Evolutionary conservation across 1,140 invertebrate genomes (phyloP).

Genomic region (Zaprionus capensis): DNA sequence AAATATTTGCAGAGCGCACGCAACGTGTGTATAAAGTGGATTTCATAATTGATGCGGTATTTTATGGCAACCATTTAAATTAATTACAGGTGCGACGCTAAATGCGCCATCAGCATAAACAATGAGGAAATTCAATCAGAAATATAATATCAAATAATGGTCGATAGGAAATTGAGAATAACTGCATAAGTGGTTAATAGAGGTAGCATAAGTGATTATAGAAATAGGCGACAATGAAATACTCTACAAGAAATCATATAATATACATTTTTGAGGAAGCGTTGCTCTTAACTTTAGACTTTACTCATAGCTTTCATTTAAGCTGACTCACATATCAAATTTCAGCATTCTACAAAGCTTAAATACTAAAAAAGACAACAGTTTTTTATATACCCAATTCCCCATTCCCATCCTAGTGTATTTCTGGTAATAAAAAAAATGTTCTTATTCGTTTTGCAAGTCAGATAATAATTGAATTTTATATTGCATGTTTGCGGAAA

Average conservation of each 20-base stretch:
- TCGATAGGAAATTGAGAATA: constrained; percentile 16
- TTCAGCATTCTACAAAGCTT: neutral
- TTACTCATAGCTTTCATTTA: neutral
- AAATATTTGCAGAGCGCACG: constrained; percentile 29
- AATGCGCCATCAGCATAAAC: constrained; percentile 67
- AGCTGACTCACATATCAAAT: neutral
- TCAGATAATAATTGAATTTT: constrained; percentile 72
- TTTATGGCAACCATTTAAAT: constrained; percentile 68
- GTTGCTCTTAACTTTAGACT: neutral
- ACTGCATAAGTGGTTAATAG: neutral
- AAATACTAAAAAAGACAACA: neutral
- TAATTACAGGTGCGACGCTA: constrained; percentile 52
- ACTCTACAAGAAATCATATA: neutral
- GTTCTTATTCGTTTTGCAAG: constrained; percentile 33
- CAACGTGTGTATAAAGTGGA: constrained; percentile 20
- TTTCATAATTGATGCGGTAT: constrained; percentile 61
- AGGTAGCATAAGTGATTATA: neutral
- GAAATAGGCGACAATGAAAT: neutral
- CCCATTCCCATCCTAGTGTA: neutral
- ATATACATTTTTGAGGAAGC: too few relatives aligned
- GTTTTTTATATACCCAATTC: neutral
- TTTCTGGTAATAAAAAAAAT: constrained; percentile 1
- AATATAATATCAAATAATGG: constrained; percentile 45
- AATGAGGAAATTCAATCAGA: constrained; percentile 54
- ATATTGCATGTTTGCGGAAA: constrained; percentile 34